These are phyloP conservation scores for Patagioenas fasciata DNA, from an alignment of 2,113 vertebrate species.

Conservation along the genomic window DNA sequence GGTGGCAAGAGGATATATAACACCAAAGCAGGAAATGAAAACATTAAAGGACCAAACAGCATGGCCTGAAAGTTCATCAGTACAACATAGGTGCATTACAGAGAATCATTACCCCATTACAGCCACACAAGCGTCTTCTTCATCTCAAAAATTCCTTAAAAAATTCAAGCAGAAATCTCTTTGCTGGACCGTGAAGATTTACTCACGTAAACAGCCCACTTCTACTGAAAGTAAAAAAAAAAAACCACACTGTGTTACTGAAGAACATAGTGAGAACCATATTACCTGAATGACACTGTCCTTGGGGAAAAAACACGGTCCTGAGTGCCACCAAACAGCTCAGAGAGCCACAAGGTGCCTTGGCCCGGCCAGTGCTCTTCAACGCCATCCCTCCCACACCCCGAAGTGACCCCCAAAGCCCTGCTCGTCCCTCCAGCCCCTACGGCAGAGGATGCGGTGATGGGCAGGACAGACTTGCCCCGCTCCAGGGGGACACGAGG, in stretches of 20 bases:
- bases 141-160: background rate
- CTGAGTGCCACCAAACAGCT: background rate
- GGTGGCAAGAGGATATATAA: background rate
- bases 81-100: background rate
- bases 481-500: fast-evolving
- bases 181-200: background rate
- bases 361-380: background rate
- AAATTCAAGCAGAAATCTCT: background rate
- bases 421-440: background rate
- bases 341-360: background rate
- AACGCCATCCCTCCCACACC: background rate
- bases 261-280: background rate
- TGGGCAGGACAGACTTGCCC: background rate
- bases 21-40: background rate
- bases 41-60: background rate
- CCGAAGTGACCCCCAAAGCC: background rate
- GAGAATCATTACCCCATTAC: background rate
- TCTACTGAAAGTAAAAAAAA: background rate
- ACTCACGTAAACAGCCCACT: background rate
- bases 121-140: background rate
- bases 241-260: too few species aligned
- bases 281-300: background rate
- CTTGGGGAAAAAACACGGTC: fast-evolving
- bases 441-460: fast-evolving
- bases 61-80: background rate